A percentile compares a stretch with the other conserved stretches of the same genome.
These are phyloP conservation scores for Drosophila melanocephala DNA, from an alignment of 2,888 invertebrate genomes.

Conservation along the genomic window DNA sequence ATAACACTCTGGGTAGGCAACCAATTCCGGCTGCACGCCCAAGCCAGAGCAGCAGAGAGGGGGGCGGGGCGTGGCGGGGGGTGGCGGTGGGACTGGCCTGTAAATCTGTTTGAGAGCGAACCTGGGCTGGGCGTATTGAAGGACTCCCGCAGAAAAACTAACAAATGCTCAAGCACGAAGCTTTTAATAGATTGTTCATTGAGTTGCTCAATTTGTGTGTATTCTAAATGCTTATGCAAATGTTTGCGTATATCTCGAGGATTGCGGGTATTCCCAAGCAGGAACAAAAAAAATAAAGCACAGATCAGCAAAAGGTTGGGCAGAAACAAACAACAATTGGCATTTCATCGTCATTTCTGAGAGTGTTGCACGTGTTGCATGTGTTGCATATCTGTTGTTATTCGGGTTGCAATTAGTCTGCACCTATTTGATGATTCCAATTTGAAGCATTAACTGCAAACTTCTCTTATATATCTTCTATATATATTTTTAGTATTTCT, in stretches of 20 bases:
- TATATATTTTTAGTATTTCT: too few relatives aligned
- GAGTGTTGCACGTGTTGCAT: too few relatives aligned
- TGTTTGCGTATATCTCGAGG: background rate
- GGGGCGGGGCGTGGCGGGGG: background rate
- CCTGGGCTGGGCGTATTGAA: background rate
- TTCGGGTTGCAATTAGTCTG: background rate
- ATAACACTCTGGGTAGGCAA: constrained; percentile 54
- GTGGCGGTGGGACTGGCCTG: constrained; percentile 1
- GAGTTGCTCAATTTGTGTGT: constrained; percentile 17
- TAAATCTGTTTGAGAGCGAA: constrained; percentile 20
- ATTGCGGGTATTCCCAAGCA: background rate
- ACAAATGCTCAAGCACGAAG: constrained; percentile 11
- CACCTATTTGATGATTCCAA: background rate
- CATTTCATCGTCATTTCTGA: background rate
- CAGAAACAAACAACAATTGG: background rate
- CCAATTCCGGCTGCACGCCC: background rate
- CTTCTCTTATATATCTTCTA: too few relatives aligned
- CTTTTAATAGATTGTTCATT: constrained; percentile 34
- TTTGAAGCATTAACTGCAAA: background rate
- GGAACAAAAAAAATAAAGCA: background rate
- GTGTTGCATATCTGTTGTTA: background rate
- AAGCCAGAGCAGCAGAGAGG: background rate
- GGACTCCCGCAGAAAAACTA: background rate
- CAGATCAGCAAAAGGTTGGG: background rate
- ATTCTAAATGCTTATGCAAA: background rate